These are phyloP conservation scores for Planococcus citri DNA, from an alignment of 1,140 invertebrate genomes.

Conservation along the genomic window DNA sequence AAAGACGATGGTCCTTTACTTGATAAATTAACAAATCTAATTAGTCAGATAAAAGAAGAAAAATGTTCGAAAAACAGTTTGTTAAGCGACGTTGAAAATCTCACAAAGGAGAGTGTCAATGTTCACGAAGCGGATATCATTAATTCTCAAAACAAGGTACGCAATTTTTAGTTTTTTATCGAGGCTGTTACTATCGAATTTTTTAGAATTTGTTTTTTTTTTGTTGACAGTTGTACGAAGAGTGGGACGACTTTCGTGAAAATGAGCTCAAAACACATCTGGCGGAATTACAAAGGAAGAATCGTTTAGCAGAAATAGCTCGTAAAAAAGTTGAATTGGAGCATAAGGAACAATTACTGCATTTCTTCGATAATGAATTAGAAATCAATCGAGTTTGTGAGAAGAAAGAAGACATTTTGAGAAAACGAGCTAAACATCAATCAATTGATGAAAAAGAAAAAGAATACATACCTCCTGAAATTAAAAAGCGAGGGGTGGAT, in stretches of 20 bases:
- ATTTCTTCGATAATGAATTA: conserved; percentile 66
- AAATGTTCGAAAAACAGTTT: conserved; percentile 12
- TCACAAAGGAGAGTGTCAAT: conserved; percentile 7
- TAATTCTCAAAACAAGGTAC: conserved; percentile 16
- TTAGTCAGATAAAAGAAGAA: neutral
- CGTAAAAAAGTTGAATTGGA: conserved; percentile 44
- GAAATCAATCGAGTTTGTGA: conserved; percentile 57
- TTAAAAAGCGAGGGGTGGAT: conserved; percentile 23
- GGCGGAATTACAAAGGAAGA: conserved; percentile 39
- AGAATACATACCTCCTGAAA: conserved; percentile 28
- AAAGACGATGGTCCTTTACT: conserved; percentile 19
- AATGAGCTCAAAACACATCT: conserved; percentile 35
- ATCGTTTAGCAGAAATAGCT: conserved; percentile 43
- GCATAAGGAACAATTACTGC: conserved; percentile 50
- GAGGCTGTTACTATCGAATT: neutral
- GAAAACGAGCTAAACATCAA: conserved; percentile 17
- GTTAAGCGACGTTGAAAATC: conserved; percentile 1
- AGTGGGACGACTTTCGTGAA: conserved; percentile 45
- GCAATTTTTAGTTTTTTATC: neutral
- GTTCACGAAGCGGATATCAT: conserved; percentile 17
- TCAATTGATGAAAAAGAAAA: conserved; percentile 24
- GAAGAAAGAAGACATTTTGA: conserved; percentile 28
- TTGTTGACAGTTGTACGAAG: conserved; percentile 43
- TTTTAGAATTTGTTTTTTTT: conserved; percentile 21
- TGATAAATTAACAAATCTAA: conserved; percentile 30